Percentiles rank a stretch among this genome's conserved stretches.
Evolutionary conservation across 30 jellyfish, hydroid and myxozoan species (phyloP).

Genomic region (Pelagia noctiluca): DNA sequence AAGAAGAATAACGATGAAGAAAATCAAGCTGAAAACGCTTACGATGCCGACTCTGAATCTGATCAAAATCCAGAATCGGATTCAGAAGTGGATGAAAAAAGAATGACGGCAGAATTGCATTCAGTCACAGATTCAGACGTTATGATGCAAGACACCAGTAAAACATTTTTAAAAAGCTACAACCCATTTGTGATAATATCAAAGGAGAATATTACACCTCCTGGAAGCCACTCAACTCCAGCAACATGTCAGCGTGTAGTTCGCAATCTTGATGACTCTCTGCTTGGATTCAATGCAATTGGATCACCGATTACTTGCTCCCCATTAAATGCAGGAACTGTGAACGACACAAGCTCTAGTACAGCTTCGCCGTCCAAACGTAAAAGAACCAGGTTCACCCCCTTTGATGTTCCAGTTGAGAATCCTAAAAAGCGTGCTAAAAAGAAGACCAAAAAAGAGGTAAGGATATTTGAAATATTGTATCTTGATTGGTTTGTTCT

Average conservation of each 20-base stretch:
- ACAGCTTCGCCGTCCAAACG: slow-evolving; percentile 24
- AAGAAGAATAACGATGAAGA: not conserved
- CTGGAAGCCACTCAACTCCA: slow-evolving; percentile 87
- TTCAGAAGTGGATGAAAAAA: slow-evolving; percentile 6
- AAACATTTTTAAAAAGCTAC: not conserved
- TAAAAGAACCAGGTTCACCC: slow-evolving; percentile 34
- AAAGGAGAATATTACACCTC: slow-evolving; percentile 86
- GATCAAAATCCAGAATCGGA: slow-evolving; percentile 46
- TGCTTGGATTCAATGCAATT: slow-evolving; percentile 71
- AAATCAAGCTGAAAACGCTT: slow-evolving; percentile 47
- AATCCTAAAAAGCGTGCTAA: slow-evolving; percentile 50
- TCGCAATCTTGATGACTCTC: slow-evolving; percentile 75
- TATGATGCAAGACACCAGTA: slow-evolving; percentile 16
- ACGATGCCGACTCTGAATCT: slow-evolving; percentile 84
- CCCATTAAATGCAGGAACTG: slow-evolving; percentile 46
- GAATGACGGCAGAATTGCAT: not conserved
- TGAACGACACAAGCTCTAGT: slow-evolving; percentile 7
- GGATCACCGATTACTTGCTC: slow-evolving; percentile 73
- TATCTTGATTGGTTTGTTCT: not conserved
- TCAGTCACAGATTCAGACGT: slow-evolving; percentile 5
- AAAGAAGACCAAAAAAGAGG: slow-evolving; percentile 61
- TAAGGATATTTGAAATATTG: not conserved
- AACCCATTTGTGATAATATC: slow-evolving; percentile 15
- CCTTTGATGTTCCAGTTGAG: slow-evolving; percentile 54
- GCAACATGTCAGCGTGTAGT: slow-evolving; percentile 51